A percentile compares a stretch with the other conserved stretches of the same genome.
Conservation (phyloP, 2,113 vertebrate species). For the Brienomyrus brachyistius region DNA sequence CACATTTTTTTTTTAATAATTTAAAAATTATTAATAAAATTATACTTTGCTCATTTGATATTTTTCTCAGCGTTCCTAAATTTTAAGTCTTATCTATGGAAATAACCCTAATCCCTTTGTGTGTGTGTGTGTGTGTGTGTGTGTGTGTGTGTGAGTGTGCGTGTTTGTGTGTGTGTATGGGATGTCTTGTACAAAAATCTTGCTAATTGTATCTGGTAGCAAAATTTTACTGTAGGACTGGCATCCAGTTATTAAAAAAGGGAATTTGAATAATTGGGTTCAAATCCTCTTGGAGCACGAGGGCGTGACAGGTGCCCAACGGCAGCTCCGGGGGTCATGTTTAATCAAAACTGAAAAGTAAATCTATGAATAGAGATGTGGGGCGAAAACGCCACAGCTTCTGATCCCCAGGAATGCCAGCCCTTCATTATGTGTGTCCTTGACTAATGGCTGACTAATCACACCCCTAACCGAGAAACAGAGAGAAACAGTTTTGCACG, state of each 20-base stretch:
- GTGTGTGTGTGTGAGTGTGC: too few relatives aligned
- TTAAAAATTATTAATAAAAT: background rate
- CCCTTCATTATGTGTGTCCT: conserved; percentile 9
- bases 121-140: too few relatives aligned
- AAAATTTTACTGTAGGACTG: background rate
- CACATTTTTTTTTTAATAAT: background rate
- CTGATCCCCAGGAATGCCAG: background rate
- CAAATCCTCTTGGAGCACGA: conserved; percentile 6
- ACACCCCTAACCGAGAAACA: background rate
- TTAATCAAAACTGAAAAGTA: conserved; percentile 37
- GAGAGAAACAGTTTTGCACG: background rate
- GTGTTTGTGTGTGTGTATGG: background rate
- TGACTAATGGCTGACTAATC: conserved; percentile 13
- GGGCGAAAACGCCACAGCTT: background rate
- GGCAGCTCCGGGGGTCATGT: conserved; percentile 25
- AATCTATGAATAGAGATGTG: conserved; percentile 6
- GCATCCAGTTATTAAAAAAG: conserved; percentile 5
- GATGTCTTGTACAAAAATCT: background rate
- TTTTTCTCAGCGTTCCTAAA: background rate
- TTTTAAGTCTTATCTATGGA: background rate
- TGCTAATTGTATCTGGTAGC: background rate
- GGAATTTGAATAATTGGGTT: conserved; percentile 22
- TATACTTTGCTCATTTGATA: background rate
- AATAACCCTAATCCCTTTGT: background rate
- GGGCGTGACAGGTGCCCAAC: conserved; percentile 7